Base-by-base conservation (phyloP, 2,113 vertebrate genomes). In the Argyrosomus japonicus region DNA sequence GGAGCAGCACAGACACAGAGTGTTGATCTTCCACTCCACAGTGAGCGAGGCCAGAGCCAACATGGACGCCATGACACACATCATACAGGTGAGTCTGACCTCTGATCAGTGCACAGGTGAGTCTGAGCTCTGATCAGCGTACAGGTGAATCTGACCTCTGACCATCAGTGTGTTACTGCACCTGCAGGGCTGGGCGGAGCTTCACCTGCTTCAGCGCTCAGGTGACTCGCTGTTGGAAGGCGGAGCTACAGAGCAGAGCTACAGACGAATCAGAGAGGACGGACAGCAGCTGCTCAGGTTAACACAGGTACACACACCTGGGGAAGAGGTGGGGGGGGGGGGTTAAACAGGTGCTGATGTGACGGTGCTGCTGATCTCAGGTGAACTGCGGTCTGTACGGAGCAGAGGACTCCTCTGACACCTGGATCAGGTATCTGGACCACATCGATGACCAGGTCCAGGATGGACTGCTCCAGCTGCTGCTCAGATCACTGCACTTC, bases 381-480 rank as follows among this genome's bases (percentile, higher is more conserved):
- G 96, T 97, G 75, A 97, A 97, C 0, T 90, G 86, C 0, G 77
- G 36, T 0, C 92, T 96, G 6, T 93, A 96, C 1, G 84, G 68
- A 62, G 95, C 94, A 0, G 88, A 95, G 0, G 82, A 50, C 0
- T 40, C 72, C 0, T 86, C 87, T 0, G 45, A 14, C 68, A 40
- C 75, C 5, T 97, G 97, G 97, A 78, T 53, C 51, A 84, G 60
- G 3, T 97, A 96, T 0, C 15, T 96, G 65, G 79, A 8, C 21
- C 75, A 95, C 5, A 0, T 96, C 0, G 95, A 97, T 19, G 5
- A 1, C 1, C 77, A 87, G 2, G 93, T 97, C 21, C 14, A 96
- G 18, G 86, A 94, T 0, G 91, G 92, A 2, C 93, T 96, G 36
- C 89, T 93, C 32, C 23, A 1, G 0, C 93, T 96, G 10, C 53